Evolutionary conservation across 2,113 vertebrate species (phyloP).

Genomic region (Strix aluco): DNA sequence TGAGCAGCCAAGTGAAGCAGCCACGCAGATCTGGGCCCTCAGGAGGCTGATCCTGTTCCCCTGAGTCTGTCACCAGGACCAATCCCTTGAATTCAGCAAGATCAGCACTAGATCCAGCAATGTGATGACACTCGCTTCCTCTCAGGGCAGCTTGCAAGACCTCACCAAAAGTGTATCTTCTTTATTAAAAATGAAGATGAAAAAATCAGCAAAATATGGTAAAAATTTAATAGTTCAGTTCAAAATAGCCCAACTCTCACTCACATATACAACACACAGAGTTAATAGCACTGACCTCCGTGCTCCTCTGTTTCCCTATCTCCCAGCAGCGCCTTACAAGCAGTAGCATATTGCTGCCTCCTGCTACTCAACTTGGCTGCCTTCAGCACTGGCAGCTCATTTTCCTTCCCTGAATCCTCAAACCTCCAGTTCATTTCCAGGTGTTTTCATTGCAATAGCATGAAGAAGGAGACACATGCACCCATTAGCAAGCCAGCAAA

Average conservation of each 20-base stretch:
- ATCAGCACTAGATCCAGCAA: neutral
- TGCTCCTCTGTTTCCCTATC: neutral
- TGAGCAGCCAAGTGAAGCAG: neutral
- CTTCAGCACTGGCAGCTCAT: slow-evolving; percentile 2
- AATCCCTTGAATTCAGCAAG: neutral
- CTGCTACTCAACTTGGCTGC: neutral
- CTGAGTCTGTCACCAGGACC: neutral
- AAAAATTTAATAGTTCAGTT: neutral
- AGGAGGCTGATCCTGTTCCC: neutral
- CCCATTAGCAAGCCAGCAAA: neutral
- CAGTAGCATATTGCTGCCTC: neutral
- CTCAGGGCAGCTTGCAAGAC: neutral
- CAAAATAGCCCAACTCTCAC: neutral
- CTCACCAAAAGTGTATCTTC: neutral
- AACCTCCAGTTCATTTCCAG: neutral
- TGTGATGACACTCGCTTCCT: neutral
- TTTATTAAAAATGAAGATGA: neutral
- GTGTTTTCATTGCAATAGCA: neutral
- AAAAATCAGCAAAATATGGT: neutral
- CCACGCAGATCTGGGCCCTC: neutral
- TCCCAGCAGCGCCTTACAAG: neutral
- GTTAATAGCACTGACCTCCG: slow-evolving; percentile 39
- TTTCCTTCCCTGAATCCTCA: neutral
- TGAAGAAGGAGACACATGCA: neutral
- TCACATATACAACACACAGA: neutral